phyloP scores from a whole-genome alignment of 2,888 invertebrate genomes.

The Gymnosoma rotundatum region DNA sequence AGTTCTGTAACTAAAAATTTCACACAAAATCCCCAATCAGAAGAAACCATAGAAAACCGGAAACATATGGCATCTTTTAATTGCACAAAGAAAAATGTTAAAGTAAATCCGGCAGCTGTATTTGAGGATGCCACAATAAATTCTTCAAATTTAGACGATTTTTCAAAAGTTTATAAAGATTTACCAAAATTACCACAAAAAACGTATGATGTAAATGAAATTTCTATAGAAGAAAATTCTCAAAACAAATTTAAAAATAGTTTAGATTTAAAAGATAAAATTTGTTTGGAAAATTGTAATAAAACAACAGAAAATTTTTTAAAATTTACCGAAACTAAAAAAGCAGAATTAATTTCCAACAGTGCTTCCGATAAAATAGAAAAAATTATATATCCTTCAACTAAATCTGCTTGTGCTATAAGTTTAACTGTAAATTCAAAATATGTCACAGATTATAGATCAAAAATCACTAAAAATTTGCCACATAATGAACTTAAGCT shows the following conservation, averaged over 20 bases:
- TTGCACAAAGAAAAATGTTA: not conserved
- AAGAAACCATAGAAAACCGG: not conserved
- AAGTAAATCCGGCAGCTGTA: not conserved
- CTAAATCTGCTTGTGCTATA: not conserved
- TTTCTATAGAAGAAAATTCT: not conserved
- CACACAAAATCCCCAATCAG: not conserved
- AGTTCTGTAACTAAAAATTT: too few species aligned
- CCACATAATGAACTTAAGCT: not conserved
- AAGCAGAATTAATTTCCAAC: not conserved
- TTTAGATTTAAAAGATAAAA: not conserved
- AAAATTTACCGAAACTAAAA: not conserved
- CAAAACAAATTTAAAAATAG: not conserved
- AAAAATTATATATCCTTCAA: too few species aligned
- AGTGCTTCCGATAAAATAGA: too few species aligned
- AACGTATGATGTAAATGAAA: not conserved
- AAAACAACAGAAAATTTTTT: not conserved
- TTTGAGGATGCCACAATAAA: not conserved
- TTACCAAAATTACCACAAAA: not conserved
- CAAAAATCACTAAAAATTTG: conserved; percentile 35
- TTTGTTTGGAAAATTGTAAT: not conserved
- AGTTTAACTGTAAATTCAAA: conserved; percentile 34
- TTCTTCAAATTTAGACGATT: not conserved
- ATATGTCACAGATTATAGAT: conserved; percentile 38
- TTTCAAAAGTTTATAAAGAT: not conserved
- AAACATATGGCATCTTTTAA: not conserved